A percentile compares a stretch with the other conserved stretches of the same genome.
phyloP scores from a whole-genome alignment of 2,888 invertebrate genomes.

The Aleiodes alternator region DNA sequence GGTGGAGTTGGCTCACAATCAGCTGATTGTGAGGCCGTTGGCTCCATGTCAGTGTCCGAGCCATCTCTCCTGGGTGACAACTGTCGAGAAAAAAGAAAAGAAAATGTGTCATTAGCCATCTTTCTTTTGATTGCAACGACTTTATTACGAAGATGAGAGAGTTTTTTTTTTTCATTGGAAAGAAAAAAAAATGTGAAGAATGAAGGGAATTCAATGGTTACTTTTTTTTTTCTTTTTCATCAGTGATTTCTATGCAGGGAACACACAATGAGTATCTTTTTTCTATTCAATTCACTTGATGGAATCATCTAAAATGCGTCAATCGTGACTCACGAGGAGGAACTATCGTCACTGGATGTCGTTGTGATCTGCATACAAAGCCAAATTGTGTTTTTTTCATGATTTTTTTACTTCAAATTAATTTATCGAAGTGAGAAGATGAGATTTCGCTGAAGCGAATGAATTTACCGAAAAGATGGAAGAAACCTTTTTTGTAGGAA shows the following conservation, averaged over 20 bases:
- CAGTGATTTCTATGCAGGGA: slow-evolving; percentile 9
- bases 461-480: too few species aligned
- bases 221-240: slow-evolving; percentile 11
- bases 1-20: slow-evolving; percentile 96
- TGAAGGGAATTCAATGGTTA: not conserved
- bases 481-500: too few species aligned
- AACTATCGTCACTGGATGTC: slow-evolving; percentile 53
- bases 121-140: too few species aligned
- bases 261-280: not conserved
- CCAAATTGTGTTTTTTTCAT: slow-evolving; percentile 2
- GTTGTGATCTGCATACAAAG: slow-evolving; percentile 51
- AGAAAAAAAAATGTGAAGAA: slow-evolving; percentile 1
- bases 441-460: not conserved
- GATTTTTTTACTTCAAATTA: not conserved
- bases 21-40: slow-evolving; percentile 92
- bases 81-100: slow-evolving; percentile 74
- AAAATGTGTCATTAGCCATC: not conserved
- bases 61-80: slow-evolving; percentile 90
- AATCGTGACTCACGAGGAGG: slow-evolving; percentile 45
- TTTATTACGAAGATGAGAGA: too few species aligned
- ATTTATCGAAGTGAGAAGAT: slow-evolving; percentile 12
- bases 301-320: slow-evolving; percentile 15
- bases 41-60: slow-evolving; percentile 90
- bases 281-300: slow-evolving; percentile 14
- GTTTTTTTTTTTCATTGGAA: not conserved